Base-by-base conservation (phyloP, 2,888 invertebrate species). In the Bellardia bayeri region DNA sequence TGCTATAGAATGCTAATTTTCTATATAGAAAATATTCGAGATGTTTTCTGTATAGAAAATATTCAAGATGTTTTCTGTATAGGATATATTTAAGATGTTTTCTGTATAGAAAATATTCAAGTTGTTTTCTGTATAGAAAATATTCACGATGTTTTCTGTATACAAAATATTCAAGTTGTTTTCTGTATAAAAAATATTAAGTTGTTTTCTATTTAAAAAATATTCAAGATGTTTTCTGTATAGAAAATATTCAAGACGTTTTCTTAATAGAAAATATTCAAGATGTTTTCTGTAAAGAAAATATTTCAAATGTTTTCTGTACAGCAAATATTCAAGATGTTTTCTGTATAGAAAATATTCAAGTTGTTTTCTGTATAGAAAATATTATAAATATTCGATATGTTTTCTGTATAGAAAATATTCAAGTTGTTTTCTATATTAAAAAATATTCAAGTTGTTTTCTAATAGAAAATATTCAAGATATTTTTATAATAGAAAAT, bases 341-440 rank as follows among this genome's bases (percentile, higher is more conserved):
- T 68, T 68, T 68, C 68, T 49, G 1, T 49, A 49, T 33, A 68
- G 49, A 68, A 68, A 33, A 49, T 30, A 68, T 68, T 68, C 2
- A 33, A 33, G 0, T 8, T 68, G 11, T 68, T 68, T 68, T 68
- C 30, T 49, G 8, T 68, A 33, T 49, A 68, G 49, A 49, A 49
- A 68, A 68, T 49, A 49, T 49, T 68, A 0, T 4, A 49, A 33
- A 68, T 68, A 49, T 33, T 68, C 7, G 2, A 33, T 2, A 30
- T 33, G n/a, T 68, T 68, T 68, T 49, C 49, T 30, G 0, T 68
- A 49, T 68, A 49, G 33, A 49, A 68, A 68, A 68, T 68, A 49
- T 33, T 49, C 6, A 5, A 13, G 5, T 16, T 64, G 2, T 49
- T 68, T 49, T 30, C 45, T 49, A 1, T 68, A 49, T 49, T 69